These are phyloP conservation scores for Oedothorax gibbosus DNA, from an alignment of 1,140 invertebrate species.

Conservation along the genomic window DNA sequence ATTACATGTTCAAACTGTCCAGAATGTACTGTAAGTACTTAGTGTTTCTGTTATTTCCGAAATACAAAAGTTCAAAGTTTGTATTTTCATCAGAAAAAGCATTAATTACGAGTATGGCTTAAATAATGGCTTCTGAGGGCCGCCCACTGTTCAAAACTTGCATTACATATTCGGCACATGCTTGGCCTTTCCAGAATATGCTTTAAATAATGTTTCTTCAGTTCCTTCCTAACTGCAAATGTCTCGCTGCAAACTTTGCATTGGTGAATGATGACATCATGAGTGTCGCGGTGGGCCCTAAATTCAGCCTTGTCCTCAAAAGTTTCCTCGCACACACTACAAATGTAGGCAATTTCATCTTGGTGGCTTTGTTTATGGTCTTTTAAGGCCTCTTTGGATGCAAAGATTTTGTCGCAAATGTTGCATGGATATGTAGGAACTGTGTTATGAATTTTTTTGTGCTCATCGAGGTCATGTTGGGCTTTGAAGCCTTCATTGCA, in stretches of 20 bases:
- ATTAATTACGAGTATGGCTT: conserved; percentile 44
- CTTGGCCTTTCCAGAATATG: conserved; percentile 55
- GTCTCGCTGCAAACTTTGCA: conserved; percentile 57
- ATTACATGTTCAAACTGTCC: no score
- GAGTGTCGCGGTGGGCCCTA: conserved; percentile 39
- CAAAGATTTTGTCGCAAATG: conserved; percentile 47
- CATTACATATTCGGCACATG: conserved; percentile 54
- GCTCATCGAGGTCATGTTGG: conserved; percentile 38
- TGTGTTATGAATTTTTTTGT: conserved; percentile 50
- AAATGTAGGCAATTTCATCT: conserved; percentile 50
- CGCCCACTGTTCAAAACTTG: conserved; percentile 56
- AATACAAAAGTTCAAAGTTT: no score
- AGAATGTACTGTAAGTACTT: no score
- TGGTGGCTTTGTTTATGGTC: conserved; percentile 43
- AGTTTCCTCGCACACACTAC: conserved; percentile 46
- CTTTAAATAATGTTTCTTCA: conserved; percentile 53
- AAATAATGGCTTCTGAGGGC: conserved; percentile 48
- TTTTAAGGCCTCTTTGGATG: conserved; percentile 18
- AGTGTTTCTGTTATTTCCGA: no score
- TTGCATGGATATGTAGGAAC: conserved; percentile 53
- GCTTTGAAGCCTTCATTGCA: conserved; percentile 51
- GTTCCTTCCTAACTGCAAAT: conserved; percentile 39
- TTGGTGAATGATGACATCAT: conserved; percentile 43
- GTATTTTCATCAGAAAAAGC: no score
- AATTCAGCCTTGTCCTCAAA: conserved; percentile 53